phyloP scores from a whole-genome alignment of 2,888 invertebrate genomes.

The Lacanobia oleracea region DNA sequence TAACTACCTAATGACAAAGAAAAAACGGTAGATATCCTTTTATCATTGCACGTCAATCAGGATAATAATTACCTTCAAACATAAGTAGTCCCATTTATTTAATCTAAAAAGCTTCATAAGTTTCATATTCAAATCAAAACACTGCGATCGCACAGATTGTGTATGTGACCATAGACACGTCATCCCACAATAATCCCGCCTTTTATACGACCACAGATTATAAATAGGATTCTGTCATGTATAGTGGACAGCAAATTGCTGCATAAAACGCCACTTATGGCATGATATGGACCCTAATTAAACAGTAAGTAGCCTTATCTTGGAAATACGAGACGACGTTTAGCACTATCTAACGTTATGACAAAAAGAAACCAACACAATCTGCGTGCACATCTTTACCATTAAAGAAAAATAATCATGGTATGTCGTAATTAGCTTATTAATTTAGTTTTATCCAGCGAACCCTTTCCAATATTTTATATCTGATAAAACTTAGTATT shows the following conservation, averaged over 20 bases:
- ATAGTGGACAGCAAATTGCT: conserved; percentile 54
- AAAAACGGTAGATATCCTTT: not conserved
- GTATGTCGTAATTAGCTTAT: conserved; percentile 47
- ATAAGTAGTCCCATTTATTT: conserved; percentile 8
- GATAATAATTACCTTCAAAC: conserved; percentile 14
- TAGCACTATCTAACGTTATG: conserved; percentile 45
- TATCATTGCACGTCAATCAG: conserved; percentile 9
- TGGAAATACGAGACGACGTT: conserved; percentile 38
- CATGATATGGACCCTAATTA: conserved; percentile 58
- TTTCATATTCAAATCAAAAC: conserved; percentile 50
- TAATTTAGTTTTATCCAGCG: conserved; percentile 45
- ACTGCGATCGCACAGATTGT: conserved; percentile 40
- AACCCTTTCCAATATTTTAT: conserved; percentile 47
- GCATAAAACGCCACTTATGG: conserved; percentile 50
- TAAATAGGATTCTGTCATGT: conserved; percentile 58
- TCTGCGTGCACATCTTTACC: conserved; percentile 45
- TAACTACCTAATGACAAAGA: not conserved
- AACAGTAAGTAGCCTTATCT: conserved; percentile 62
- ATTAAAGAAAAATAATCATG: conserved; percentile 49
- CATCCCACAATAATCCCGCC: conserved; percentile 50
- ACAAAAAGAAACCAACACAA: conserved; percentile 50
- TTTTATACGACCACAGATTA: conserved; percentile 57
- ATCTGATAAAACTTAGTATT: conserved; percentile 28
- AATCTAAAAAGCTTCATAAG: conserved; percentile 38
- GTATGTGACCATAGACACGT: conserved; percentile 46